Base-by-base conservation (phyloP, 2,113 vertebrate species). In the Oceanites oceanicus region DNA sequence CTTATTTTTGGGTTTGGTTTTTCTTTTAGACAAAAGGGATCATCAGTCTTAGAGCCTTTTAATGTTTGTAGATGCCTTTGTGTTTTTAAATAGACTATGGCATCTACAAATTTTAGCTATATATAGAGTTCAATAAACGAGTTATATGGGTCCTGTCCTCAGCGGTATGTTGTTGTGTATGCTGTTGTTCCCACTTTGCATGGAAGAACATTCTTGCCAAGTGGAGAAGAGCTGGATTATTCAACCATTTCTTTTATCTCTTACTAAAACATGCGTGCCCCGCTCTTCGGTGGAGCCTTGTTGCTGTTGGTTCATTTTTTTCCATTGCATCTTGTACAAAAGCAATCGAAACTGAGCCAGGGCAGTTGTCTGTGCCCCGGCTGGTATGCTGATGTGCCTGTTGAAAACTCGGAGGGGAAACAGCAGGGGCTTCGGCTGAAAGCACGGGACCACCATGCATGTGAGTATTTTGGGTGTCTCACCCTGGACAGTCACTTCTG, bases 371-470 rank as follows among this genome's bases (percentile, higher is more conserved):
- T 11, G 38, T 4, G 44, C 44, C 44, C 44, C 7, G 44, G 44
- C 44, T 17, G 44, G 44, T 19, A 19, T 45, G 44, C 44, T 15
- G 42, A 8, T 14, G n/a, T 14, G 13, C 13, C 15, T 14, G 20
- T 16, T 61, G 9, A 9, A 7, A 16, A 3, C 17, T 18, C 4
- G 0, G 45, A 8, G 47, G 36, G 83, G 30, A 20, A 21, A 7
- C 16, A 10, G 27, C 17, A 40, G 44, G 17, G 20, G 16, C 32
- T 82, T 55, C 6, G 25, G 20, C 23, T 59, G 88, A 16, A 5
- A 50, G 32, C 29, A 6, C 0, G 4, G 59, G 25, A 6, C 10
- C 45, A 3, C 9, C 1, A 1, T 10, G 23, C 1, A 0, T 1
- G 20, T 7, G 4, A 25, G 3, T 50, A 3, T 25, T 73, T 29